These are phyloP conservation scores for Furcifer pardalis DNA, from an alignment of 2,797 vertebrate species.

Conservation along the genomic window DNA sequence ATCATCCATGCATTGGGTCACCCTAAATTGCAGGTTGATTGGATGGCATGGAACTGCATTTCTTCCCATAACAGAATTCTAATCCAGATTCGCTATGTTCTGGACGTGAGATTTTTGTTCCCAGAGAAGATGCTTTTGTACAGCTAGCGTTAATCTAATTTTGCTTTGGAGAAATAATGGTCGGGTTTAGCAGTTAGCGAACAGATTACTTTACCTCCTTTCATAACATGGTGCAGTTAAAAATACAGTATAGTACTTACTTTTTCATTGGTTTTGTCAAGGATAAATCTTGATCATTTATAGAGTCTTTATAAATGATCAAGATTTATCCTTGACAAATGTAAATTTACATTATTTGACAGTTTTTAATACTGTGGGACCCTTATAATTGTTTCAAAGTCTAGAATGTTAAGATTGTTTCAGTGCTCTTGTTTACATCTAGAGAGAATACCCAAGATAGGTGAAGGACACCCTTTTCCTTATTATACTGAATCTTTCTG, in stretches of 20 bases:
- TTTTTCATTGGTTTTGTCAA: no score
- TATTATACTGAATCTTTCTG: background rate
- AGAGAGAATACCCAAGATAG: background rate
- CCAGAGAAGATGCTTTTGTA: slow-evolving; percentile 29
- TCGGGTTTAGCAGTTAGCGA: slow-evolving; percentile 39
- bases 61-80: slow-evolving; percentile 40
- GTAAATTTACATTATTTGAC: no score
- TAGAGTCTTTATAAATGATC: no score
- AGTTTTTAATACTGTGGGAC: background rate
- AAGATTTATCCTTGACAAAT: no score
- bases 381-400: background rate
- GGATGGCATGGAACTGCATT: background rate
- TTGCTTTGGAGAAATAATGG: slow-evolving; percentile 38
- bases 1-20: no score
- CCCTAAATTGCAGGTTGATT: no score
- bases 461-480: background rate
- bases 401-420: background rate
- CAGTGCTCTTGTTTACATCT: background rate
- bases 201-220: slow-evolving; percentile 38
- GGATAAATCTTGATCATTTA: no score
- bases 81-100: slow-evolving; percentile 36
- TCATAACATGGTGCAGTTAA: background rate
- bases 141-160: slow-evolving; percentile 48
- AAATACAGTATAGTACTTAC: background rate
- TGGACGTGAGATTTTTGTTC: slow-evolving; percentile 35